Evolutionary conservation across 2,113 vertebrate genomes (phyloP), one percentile per base, ranked within the genome.

Genomic region (Chaetorhynchus papuensis): DNA sequence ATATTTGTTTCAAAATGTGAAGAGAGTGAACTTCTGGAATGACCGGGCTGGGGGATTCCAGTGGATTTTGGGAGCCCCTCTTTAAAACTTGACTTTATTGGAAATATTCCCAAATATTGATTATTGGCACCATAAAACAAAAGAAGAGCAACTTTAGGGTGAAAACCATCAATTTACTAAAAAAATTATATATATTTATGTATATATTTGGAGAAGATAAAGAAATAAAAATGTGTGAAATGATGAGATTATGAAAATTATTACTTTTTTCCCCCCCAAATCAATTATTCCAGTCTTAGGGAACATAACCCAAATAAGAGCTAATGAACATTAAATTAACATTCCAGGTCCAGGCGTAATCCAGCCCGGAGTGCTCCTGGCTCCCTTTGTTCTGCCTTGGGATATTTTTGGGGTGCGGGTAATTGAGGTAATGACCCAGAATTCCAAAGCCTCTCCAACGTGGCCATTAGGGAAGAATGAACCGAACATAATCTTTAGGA

Each of bases 141-240:
- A 76, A 80, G 39, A 71, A 77, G 82, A 89, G 30, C 81, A 68
- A 63, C 41, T 64, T 83, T 2, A 70, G 24, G 16, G 10, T 68
- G 23, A 72, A 95, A 93, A 92, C 33, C 16, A 64, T 50, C 56
- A 7, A 17, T 96, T 96, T 94, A 93, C 93, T 93, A 30, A 61
- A 59, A 31, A 78, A 35, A 21, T n/a, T n/a, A 45, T 23, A 47
- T 23, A 44, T 20, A 19, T 20, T 8, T 24, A 44, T 17, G 20
- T 9, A 54, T 21, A 24, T 23, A 23, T n/a, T 35, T 3, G 7
- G 57, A 59, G 63, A 71, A 79, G 23, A n/a, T 37, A 21, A 11
- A 50, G 47, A 89, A 45, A 35, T 35, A 71, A 89, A 91, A 2
- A 1, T 9, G 17, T 54, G 28, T 49, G 68, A 91, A 91, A 83